Base-by-base conservation (phyloP, 2,113 vertebrate species). In the Apodemus sylvaticus region DNA sequence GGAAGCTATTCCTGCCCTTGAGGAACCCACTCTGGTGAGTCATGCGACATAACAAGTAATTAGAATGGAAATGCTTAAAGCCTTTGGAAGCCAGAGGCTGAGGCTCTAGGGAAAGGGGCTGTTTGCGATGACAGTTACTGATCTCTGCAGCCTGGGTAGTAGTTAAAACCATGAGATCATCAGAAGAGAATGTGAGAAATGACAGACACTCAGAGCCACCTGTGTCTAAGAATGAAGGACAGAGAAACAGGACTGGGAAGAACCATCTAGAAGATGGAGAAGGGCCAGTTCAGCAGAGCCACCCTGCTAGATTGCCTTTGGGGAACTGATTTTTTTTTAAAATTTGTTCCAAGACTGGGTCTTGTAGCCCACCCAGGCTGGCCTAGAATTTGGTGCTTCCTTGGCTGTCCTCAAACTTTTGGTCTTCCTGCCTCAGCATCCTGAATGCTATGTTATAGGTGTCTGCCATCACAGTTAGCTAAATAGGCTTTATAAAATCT, bases 11-110 rank as follows among this genome's bases (percentile, higher is more conserved):
- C 89, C 71, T 92, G 92, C 92, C 95, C 94, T 90, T 53, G 76
- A 97, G 97, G 77, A 90, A 68, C 85, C 94, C 86, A 89, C 81
- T 58, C 93, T 13, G 55, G 82, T 89, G 94, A 95, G 93, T 96
- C 96, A 96, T 45, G 29, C 8, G 60, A 55, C 58, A 93, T 77
- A 94, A 93, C 66, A 51, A 92, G 90, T 92, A 91, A 95, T 93
- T 97, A 93, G 83, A 82, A 83, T 93, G 83, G 77, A 95, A 96
- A 86, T 36, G 78, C 94, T 79, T 83, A 78, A n/a, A 48, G 86
- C 79, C 26, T 29, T 92, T 96, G 53, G 91, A 88, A 20, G 76
- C 29, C n/a, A 48, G 60, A 53, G 26, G 51, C 53, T 45, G 62
- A 86, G 70, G 39, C 87, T 70, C 78, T 31, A 17, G 36, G 86